Evolutionary conservation across 2,888 invertebrate species (phyloP).

Genomic region (Zaprionus bogoriensis): DNA sequence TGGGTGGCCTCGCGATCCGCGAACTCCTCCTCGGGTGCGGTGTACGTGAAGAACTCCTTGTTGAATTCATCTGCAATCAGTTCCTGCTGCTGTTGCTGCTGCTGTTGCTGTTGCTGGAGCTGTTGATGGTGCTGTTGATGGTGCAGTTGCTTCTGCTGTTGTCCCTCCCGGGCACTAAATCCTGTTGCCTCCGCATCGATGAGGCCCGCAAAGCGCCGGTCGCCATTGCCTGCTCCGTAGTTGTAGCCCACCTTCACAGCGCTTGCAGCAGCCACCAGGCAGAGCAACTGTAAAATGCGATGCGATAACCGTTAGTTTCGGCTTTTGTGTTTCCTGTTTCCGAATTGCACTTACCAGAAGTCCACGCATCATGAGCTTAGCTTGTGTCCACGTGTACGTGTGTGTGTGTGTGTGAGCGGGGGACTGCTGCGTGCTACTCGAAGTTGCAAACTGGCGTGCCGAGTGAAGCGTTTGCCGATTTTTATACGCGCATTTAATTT

Average conservation of each 20-base stretch:
- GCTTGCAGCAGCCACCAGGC: slow-evolving; percentile 51
- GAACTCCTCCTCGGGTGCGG: slow-evolving; percentile 79
- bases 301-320: background rate
- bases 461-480: slow-evolving; percentile 33
- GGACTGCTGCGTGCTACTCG: slow-evolving; percentile 33
- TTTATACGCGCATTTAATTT: slow-evolving; percentile 57
- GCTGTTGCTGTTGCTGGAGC: slow-evolving; percentile 20
- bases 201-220: slow-evolving; percentile 61
- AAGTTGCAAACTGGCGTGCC: slow-evolving; percentile 51
- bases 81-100: slow-evolving; percentile 18
- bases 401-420: slow-evolving; percentile 9
- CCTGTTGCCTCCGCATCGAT: slow-evolving; percentile 64
- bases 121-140: slow-evolving; percentile 16
- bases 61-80: slow-evolving; percentile 60
- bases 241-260: slow-evolving; percentile 69
- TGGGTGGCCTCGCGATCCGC: slow-evolving; percentile 57
- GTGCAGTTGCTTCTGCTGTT: slow-evolving; percentile 20
- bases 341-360: slow-evolving; percentile 64
- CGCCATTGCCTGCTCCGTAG: slow-evolving; percentile 50
- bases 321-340: slow-evolving; percentile 4
- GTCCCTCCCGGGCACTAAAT: slow-evolving; percentile 42
- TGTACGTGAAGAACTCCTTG: slow-evolving; percentile 77
- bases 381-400: slow-evolving; percentile 4
- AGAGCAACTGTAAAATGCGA: slow-evolving; percentile 58
- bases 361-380: slow-evolving; percentile 86